Conservation (phyloP, 2,888 invertebrate genomes). For the Ypsolopha scabrella region DNA sequence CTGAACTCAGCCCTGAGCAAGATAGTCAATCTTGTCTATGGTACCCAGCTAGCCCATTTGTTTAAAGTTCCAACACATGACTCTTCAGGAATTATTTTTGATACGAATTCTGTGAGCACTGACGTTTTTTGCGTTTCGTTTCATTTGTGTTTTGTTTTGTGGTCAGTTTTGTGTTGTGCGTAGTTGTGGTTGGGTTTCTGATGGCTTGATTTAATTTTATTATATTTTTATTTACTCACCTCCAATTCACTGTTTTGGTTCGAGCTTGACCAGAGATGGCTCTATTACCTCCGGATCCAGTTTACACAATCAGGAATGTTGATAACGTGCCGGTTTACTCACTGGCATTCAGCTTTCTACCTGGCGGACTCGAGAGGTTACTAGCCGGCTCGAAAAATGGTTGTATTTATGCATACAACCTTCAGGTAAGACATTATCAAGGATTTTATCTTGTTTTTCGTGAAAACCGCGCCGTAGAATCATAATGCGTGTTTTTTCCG, state of each 20-base stretch:
- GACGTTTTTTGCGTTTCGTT: not conserved
- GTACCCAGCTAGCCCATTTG: not conserved
- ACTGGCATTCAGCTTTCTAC: slow-evolving; percentile 75
- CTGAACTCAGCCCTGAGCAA: no score
- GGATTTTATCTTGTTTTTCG: not conserved
- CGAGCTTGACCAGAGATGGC: slow-evolving; percentile 73
- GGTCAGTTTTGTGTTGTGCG: slow-evolving; percentile 71
- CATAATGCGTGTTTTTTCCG: not conserved
- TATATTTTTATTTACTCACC: slow-evolving; percentile 44
- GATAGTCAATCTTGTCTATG: no score
- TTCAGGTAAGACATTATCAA: slow-evolving; percentile 70
- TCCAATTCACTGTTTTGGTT: slow-evolving; percentile 54
- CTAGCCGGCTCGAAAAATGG: slow-evolving; percentile 82
- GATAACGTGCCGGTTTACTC: slow-evolving; percentile 81
- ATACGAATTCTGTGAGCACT: not conserved
- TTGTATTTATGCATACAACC: slow-evolving; percentile 82
- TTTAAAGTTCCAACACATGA: not conserved
- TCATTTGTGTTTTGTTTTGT: slow-evolving; percentile 41
- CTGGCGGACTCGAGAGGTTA: slow-evolving; percentile 72
- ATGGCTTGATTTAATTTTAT: slow-evolving; percentile 65
- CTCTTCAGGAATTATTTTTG: not conserved
- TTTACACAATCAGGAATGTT: slow-evolving; percentile 76
- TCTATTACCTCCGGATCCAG: slow-evolving; percentile 82
- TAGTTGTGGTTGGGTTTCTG: slow-evolving; percentile 63
- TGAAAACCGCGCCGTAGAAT: slow-evolving; percentile 20